phyloP scores from a whole-genome alignment of 2,888 invertebrate species.

The Melieria picta region DNA sequence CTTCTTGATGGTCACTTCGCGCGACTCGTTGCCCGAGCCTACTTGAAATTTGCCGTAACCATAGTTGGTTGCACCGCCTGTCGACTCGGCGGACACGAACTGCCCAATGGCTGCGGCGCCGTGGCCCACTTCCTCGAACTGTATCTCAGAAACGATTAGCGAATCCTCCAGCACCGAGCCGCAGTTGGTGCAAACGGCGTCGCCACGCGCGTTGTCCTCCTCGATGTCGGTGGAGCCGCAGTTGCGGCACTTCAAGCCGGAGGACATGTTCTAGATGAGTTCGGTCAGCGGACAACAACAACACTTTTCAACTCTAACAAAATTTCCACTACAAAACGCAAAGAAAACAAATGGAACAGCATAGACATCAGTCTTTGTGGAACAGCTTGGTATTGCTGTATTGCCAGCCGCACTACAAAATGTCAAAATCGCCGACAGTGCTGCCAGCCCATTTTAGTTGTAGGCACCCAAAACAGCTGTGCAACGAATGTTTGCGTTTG shows the following conservation, averaged over 20 bases:
- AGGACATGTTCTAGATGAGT: conserved; percentile 53
- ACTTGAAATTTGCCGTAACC: conserved; percentile 85
- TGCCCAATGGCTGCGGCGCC: conserved; percentile 93
- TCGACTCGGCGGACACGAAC: conserved; percentile 90
- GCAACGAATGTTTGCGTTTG: too few species aligned
- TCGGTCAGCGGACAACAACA: background rate
- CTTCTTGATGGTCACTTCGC: conserved; percentile 90
- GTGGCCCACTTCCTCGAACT: conserved; percentile 92
- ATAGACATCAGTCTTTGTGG: too few species aligned
- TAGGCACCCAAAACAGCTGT: too few species aligned
- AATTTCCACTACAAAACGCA: too few species aligned
- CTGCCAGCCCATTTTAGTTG: too few species aligned
- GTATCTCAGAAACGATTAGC: conserved; percentile 95
- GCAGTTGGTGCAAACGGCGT: conserved; percentile 95
- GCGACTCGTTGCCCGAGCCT: conserved; percentile 86
- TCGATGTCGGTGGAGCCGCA: conserved; percentile 93
- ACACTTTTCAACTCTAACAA: too few species aligned
- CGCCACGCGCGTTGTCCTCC: conserved; percentile 92
- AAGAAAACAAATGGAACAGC: too few species aligned
- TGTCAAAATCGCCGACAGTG: too few species aligned
- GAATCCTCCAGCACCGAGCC: conserved; percentile 96
- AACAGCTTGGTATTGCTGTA: too few species aligned
- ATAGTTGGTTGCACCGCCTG: conserved; percentile 80
- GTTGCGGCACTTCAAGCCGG: conserved; percentile 84
- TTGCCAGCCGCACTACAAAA: too few species aligned